These are phyloP conservation scores for Panzeria rudis DNA, from an alignment of 2,888 invertebrate species.

Conservation along the genomic window DNA sequence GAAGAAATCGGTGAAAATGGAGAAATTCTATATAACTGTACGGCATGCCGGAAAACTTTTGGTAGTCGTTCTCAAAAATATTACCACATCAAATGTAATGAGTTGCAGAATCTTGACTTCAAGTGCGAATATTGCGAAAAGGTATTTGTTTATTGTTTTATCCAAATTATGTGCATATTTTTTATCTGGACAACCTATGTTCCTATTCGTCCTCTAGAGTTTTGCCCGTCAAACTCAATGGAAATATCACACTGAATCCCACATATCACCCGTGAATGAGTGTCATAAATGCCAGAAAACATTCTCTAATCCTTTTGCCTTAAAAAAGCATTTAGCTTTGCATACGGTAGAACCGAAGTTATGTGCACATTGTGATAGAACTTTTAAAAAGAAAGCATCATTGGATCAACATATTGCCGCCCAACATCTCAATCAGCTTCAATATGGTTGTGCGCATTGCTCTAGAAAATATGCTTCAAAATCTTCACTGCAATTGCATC, in stretches of 20 bases:
- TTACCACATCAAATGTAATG: slow-evolving; percentile 88
- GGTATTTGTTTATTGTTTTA: slow-evolving; percentile 73
- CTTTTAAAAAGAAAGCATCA: slow-evolving; percentile 86
- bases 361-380: slow-evolving; percentile 87
- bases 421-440: slow-evolving; percentile 87
- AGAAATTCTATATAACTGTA: slow-evolving; percentile 85
- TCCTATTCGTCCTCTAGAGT: slow-evolving; percentile 83
- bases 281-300: slow-evolving; percentile 86
- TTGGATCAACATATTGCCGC: slow-evolving; percentile 86
- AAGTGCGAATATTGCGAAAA: slow-evolving; percentile 83
- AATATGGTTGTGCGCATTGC: slow-evolving; percentile 85
- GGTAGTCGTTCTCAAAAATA: slow-evolving; percentile 87
- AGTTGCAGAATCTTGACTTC: slow-evolving; percentile 84
- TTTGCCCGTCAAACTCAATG: slow-evolving; percentile 90
- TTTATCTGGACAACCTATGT: neutral
- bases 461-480: slow-evolving; percentile 86
- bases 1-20: slow-evolving; percentile 72
- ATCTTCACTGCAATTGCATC: slow-evolving; percentile 89
- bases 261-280: slow-evolving; percentile 79
- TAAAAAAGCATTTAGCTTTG: slow-evolving; percentile 88
- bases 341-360: slow-evolving; percentile 84
- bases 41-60: slow-evolving; percentile 88
- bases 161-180: neutral
- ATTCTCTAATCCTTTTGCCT: slow-evolving; percentile 88
- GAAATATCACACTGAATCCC: slow-evolving; percentile 89